Base-by-base conservation (phyloP, 64 coral and sea anemone species). In the Cladopsammia gracilis region DNA sequence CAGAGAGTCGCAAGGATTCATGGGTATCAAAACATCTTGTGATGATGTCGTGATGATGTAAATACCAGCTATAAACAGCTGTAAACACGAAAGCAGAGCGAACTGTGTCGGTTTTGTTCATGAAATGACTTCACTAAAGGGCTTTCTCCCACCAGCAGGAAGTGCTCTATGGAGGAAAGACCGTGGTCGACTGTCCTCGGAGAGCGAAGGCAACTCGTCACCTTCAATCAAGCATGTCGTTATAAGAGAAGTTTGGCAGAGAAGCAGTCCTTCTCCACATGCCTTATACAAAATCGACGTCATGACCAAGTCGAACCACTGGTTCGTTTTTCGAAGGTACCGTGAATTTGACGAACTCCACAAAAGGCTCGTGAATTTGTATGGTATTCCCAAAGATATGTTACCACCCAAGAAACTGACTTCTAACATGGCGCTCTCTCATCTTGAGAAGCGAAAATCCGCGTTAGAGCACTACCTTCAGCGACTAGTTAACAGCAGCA, bases 231-330 rank as follows among this genome's bases (percentile, higher is more conserved):
- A 95, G 85, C 96, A 98, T 70, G 93, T 98, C 62, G 96, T 98
- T 51, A 95, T 98, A 12, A 61, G 96, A 48, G 96, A 98, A 73
- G 96, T 98, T 18, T 98, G 96, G 96, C 93, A 98, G 64, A 98
- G 88, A 26, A 84, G 34, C 10, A 12, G 72, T 62, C 96, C 96
- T 25, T 93, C 96, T 24, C 96, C 90, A 14, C 96, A 98, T 64
- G 96, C 96, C 16, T 45, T 98, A 8, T 98, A 98, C 53, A 98
- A 98, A 86, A 98, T 98, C 53, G 96, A 98, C 24, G 96, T 98
- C 4, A 98, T 98, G 93, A 98, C 96, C 3, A 98, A 98, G 66
- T 98, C 96, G 6, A 98, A 98, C 78, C 96, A 98, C 65, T 98
- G 96, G 96, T 98, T 92, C 83, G 93, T 98, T 15, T 86, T 95